Evolutionary conservation across 1,140 invertebrate genomes (phyloP).

Genomic region (Yoshiicerus persimilis): DNA sequence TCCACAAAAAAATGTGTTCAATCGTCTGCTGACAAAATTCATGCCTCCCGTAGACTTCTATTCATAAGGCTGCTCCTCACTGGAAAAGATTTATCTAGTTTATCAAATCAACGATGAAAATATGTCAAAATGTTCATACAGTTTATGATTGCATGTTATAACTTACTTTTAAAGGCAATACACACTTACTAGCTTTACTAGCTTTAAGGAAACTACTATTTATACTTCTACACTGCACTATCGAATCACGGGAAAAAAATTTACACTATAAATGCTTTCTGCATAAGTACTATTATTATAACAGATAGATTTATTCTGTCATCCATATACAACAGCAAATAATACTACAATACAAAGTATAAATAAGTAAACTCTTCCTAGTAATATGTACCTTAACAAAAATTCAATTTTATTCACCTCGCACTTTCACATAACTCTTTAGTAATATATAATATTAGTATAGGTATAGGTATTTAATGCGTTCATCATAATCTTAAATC

Average conservation of each 20-base stretch:
- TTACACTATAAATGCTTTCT: background rate
- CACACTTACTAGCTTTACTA: background rate
- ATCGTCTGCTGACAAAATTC: background rate
- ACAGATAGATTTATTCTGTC: background rate
- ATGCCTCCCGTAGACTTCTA: constrained; percentile 2
- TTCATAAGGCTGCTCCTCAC: constrained; percentile 11
- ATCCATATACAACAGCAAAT: background rate
- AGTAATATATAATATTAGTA: no score
- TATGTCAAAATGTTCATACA: background rate
- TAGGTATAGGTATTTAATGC: no score
- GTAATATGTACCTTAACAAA: no score
- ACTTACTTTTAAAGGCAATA: background rate
- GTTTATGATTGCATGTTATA: background rate
- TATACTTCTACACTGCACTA: background rate
- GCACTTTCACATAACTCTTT: no score
- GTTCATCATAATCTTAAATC: no score
- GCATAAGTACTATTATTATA: no score
- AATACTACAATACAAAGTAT: no score
- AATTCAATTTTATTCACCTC: no score
- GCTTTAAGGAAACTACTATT: background rate
- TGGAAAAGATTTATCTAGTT: background rate
- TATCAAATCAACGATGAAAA: background rate
- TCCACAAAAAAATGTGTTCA: constrained; percentile 16
- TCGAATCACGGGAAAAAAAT: no score
- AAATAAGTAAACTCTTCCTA: no score